Percentiles rank a stretch among this genome's conserved stretches.
phyloP scores from a whole-genome alignment of 2,888 invertebrate genomes.

The Synanthedon vespiformis region DNA sequence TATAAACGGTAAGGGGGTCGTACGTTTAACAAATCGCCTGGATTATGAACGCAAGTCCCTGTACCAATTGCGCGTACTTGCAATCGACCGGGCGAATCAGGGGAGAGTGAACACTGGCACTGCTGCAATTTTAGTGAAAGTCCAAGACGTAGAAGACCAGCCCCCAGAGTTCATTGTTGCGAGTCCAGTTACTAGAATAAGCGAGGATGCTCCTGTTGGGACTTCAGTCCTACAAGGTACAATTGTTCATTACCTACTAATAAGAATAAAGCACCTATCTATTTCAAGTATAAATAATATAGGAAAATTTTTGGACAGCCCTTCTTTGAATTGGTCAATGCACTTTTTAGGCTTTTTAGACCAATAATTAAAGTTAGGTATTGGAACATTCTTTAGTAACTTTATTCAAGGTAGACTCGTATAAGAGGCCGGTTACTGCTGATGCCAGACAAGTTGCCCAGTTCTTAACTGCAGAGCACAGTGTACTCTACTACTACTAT shows the following conservation, averaged over 20 bases:
- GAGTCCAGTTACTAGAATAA: slow-evolving; percentile 87
- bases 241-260: neutral
- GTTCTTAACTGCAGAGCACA: too few species aligned
- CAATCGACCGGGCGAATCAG: slow-evolving; percentile 86
- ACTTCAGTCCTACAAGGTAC: slow-evolving; percentile 86
- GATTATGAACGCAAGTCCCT: slow-evolving; percentile 90
- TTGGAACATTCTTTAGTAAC: too few species aligned
- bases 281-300: neutral
- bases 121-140: slow-evolving; percentile 86
- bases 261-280: slow-evolving; percentile 1
- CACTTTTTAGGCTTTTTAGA: too few species aligned
- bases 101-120: slow-evolving; percentile 89
- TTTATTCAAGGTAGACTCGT: too few species aligned
- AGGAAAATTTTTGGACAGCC: neutral
- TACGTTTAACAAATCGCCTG: slow-evolving; percentile 79
- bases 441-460: too few species aligned
- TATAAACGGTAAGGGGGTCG: slow-evolving; percentile 85
- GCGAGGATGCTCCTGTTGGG: slow-evolving; percentile 86
- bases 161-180: slow-evolving; percentile 91
- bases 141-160: slow-evolving; percentile 89
- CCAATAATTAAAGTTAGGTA: too few species aligned
- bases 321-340: too few species aligned
- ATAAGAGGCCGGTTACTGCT: too few species aligned
- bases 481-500: too few species aligned
- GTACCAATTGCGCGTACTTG: slow-evolving; percentile 86